Evolutionary conservation across 2,797 vertebrate genomes (phyloP), one percentile per base, ranked within the genome.

Genomic region (Smutsia gigantea): DNA sequence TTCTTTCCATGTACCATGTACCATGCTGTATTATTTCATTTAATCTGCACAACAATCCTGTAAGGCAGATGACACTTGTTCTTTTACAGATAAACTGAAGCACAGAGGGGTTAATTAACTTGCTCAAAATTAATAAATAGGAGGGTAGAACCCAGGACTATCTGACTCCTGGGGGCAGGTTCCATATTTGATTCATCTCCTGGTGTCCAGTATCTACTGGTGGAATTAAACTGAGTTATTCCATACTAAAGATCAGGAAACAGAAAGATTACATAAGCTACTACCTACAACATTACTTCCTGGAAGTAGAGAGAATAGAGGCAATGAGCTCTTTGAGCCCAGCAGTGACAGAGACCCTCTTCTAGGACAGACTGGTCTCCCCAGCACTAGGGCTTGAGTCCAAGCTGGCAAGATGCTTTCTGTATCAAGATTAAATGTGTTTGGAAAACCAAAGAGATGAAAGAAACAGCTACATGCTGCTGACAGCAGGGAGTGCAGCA

Each of bases 401-500:
- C 25, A 81, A 27, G 53, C 92, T 63, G 90, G 29, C 87, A 59
- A 86, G 83, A 84, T 51, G 51, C 57, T 92, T 81, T 83, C 74
- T 64, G 77, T 57, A 92, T 64, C 72, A 87, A 87, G 74, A 92
- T 96, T 75, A 87, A 61, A 42, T 46, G n/a, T 69, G 66, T 93
- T 94, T 97, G 91, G 88, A 82, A 95, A 92, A 90, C 7, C 7
- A 74, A 66, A 93, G 64, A 96, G 77, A 59, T 23, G 59, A 84
- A 93, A 87, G 90, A 68, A 86, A 68, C 55, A 77, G 93, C 34
- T 86, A 39, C 64, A 71, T 2, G 49, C 82, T 87, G 88, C 71
- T 84, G 87, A 95, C 75, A 93, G 81, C 78, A 96, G 96, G n/a
- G 86, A 79, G 86, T 57, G 10, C 21, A 91, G 83, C 61, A 74